Percentiles rank a stretch among this genome's conserved stretches.
Evolutionary conservation across 35 echinoderm and acorn worm species (phyloP).

Genomic region (Anneissia japonica): DNA sequence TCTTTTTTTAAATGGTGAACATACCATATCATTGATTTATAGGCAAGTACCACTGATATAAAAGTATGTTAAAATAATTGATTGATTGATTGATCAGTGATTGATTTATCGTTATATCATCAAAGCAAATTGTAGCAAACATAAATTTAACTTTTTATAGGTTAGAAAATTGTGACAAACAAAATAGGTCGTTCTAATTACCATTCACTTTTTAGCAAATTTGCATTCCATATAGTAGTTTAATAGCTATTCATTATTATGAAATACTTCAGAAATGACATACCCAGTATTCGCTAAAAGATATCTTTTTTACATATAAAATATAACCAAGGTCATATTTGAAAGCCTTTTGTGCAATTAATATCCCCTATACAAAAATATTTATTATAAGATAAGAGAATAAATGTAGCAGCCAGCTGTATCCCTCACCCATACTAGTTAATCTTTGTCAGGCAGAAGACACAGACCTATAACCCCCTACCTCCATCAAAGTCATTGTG

Average conservation of each 20-base stretch:
- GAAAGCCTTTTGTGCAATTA: background rate
- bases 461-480: too few species aligned
- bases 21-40: too few species aligned
- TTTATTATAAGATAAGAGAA: background rate
- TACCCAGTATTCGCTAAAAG: background rate
- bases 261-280: background rate
- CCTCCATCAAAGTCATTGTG: too few species aligned
- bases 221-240: background rate
- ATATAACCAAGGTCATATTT: background rate
- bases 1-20: too few species aligned
- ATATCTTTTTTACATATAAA: background rate
- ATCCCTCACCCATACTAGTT: background rate
- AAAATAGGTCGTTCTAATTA: background rate
- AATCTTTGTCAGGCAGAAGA: too few species aligned
- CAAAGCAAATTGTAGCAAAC: background rate
- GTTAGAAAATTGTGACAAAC: background rate
- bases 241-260: too few species aligned
- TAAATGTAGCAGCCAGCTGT: background rate
- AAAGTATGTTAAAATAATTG: too few species aligned
- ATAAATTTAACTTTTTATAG: background rate
- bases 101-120: too few species aligned
- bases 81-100: background rate
- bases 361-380: background rate
- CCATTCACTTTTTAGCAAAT: background rate
- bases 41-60: too few species aligned